These are phyloP conservation scores for Petrosia ficiformis DNA, from an alignment of 37 sponge, comb jelly and placozoan species.

Conservation along the genomic window DNA sequence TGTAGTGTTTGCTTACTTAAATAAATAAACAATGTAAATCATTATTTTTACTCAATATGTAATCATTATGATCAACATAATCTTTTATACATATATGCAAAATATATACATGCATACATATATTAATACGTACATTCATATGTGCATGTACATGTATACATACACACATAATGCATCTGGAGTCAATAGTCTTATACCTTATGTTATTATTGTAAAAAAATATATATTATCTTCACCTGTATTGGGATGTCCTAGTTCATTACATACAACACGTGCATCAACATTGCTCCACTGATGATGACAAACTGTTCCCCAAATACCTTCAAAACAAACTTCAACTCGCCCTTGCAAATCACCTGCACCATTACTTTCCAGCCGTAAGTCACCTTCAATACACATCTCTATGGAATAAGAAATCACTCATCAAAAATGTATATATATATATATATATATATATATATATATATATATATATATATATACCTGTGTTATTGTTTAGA, in stretches of 20 bases:
- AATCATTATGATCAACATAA: no score
- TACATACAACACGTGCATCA: conserved; percentile 4
- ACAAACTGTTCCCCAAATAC: conserved; percentile 8
- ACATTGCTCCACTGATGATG: neutral
- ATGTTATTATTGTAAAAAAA: neutral
- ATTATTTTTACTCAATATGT: no score
- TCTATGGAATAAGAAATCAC: neutral
- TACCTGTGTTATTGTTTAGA: no score
- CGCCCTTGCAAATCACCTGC: neutral
- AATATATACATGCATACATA: neutral
- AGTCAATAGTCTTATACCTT: neutral
- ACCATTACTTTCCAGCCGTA: neutral
- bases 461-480: no score
- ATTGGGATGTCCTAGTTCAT: neutral
- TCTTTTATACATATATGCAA: neutral
- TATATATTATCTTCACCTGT: neutral
- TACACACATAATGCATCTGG: neutral
- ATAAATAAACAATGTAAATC: no score
- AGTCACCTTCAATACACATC: neutral
- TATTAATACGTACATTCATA: neutral
- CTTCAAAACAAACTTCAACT: conserved; percentile 1
- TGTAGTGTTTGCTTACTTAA: no score
- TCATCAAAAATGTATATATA: neutral
- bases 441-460: neutral
- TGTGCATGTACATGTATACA: neutral